Evolutionary conservation across 2,797 vertebrate species (phyloP), one percentile per base, ranked within the genome.

Genomic region (Ateles fusciceps): DNA sequence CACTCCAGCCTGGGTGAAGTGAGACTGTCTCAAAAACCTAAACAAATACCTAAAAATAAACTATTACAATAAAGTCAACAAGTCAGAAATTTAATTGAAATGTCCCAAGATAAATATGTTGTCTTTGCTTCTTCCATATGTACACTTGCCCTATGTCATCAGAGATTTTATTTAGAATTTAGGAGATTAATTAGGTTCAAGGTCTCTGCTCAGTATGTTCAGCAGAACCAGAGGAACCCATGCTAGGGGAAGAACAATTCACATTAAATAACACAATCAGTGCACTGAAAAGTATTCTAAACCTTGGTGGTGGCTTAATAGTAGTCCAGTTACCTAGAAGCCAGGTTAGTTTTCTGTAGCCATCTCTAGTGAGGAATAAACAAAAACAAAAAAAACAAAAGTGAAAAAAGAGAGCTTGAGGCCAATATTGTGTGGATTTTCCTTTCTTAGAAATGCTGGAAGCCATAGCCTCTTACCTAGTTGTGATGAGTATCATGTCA

Each of bases 91-190:
- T 95, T 36, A 86, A 89, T 24, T 89, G 44, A 83, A 91, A 89
- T 26, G 8, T 78, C 64, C 48, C 46, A 5, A 86, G 52, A 83
- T 48, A 80, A 89, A 84, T 85, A 22, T 9, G 6, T 4, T 76
- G 4, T 61, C 11, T 95, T 85, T 50, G 14, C 76, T 22, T 39
- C 21, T 88, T 95, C 14, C 57, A 91, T 57, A 85, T 57, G 44
- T 68, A 72, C 26, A 46, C 12, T 13, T 75, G 50, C 24, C n/a
- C 14, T 46, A 33, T 48, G 4, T 85, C 42, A 46, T 44, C 22
- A 10, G 2, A 68, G 39, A 4, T 92, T 94, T 83, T 94, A 85
- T 92, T 83, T 92, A 85, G 28, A 97, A 89, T 79, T 75, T 33
- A 83, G 22, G 44, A 93, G 19, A 59, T 61, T 89, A 71, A 89